phyloP scores from a whole-genome alignment of 2,888 invertebrate species.

The Lissonota sp. region DNA sequence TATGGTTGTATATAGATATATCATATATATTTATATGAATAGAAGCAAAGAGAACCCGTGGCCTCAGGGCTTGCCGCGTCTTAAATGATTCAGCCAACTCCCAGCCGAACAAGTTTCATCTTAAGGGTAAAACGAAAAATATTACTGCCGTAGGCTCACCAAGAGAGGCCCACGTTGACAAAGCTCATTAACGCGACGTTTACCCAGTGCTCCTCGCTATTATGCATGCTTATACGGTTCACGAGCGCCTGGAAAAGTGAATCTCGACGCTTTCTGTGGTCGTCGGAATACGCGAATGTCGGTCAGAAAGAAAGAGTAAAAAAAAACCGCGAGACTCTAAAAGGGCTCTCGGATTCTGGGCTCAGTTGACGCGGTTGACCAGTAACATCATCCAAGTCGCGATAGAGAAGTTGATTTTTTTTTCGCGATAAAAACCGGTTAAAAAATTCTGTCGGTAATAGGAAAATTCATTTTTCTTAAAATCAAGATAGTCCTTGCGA shows the following conservation, averaged over 20 bases:
- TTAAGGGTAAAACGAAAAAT: slow-evolving; percentile 67
- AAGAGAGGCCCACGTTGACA: slow-evolving; percentile 67
- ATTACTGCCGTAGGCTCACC: slow-evolving; percentile 64
- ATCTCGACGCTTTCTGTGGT: slow-evolving; percentile 51
- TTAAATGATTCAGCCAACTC: slow-evolving; percentile 72
- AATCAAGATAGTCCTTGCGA: too few relatives aligned
- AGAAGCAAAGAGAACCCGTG: slow-evolving; percentile 16
- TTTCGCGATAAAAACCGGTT: background rate
- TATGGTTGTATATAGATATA: too few relatives aligned
- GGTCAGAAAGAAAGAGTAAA: slow-evolving; percentile 18
- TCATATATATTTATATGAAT: too few relatives aligned
- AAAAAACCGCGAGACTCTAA: slow-evolving; percentile 16
- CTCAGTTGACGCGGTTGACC: slow-evolving; percentile 28
- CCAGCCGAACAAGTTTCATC: slow-evolving; percentile 67
- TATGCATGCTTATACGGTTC: slow-evolving; percentile 24
- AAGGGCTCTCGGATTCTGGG: slow-evolving; percentile 27
- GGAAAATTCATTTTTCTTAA: too few relatives aligned
- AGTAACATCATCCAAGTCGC: slow-evolving; percentile 16
- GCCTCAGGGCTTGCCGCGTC: slow-evolving; percentile 51
- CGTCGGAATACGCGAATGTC: slow-evolving; percentile 33
- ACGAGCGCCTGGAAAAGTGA: slow-evolving; percentile 51
- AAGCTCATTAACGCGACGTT: slow-evolving; percentile 71
- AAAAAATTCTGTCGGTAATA: background rate
- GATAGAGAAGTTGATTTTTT: slow-evolving; percentile 1
- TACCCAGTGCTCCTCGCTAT: slow-evolving; percentile 40